Evolutionary conservation across 1,140 invertebrate species (phyloP).

Genomic region (Trinorchestia longiramus): DNA sequence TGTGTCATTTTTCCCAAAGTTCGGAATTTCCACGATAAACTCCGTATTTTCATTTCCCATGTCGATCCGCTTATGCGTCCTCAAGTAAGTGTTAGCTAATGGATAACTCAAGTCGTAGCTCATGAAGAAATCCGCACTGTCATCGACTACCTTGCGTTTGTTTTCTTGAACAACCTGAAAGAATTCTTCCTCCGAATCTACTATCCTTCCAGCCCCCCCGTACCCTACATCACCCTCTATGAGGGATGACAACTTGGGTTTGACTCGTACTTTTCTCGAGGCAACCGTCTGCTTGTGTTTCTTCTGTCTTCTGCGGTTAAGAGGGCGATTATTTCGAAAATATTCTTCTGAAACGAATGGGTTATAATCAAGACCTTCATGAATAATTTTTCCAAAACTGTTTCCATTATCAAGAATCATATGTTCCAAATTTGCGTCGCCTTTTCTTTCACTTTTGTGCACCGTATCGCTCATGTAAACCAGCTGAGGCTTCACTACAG

Average conservation of each 20-base stretch:
- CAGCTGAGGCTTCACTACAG: background rate
- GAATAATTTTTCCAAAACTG: background rate
- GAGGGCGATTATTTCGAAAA: background rate
- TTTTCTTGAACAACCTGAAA: background rate
- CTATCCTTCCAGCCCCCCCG: slow-evolving; percentile 15
- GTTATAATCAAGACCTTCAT: background rate
- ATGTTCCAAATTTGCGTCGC: background rate
- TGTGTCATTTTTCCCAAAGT: background rate
- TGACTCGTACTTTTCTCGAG: background rate
- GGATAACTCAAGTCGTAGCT: background rate
- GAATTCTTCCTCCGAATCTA: slow-evolving; percentile 20
- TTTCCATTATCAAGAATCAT: background rate
- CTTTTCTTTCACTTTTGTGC: background rate
- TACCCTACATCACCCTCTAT: background rate
- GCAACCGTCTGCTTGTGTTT: background rate
- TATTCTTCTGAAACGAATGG: background rate
- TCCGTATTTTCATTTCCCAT: background rate
- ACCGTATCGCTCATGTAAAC: background rate
- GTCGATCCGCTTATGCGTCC: background rate
- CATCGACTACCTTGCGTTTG: background rate
- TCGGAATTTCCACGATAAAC: background rate
- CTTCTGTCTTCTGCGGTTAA: background rate
- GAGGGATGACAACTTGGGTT: background rate
- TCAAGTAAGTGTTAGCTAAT: background rate
- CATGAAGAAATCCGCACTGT: slow-evolving; percentile 32